Percentiles rank a stretch among this genome's conserved stretches.
These are phyloP conservation scores for Ciconia nigra DNA, from an alignment of 2,797 vertebrate genomes.

Conservation along the genomic window DNA sequence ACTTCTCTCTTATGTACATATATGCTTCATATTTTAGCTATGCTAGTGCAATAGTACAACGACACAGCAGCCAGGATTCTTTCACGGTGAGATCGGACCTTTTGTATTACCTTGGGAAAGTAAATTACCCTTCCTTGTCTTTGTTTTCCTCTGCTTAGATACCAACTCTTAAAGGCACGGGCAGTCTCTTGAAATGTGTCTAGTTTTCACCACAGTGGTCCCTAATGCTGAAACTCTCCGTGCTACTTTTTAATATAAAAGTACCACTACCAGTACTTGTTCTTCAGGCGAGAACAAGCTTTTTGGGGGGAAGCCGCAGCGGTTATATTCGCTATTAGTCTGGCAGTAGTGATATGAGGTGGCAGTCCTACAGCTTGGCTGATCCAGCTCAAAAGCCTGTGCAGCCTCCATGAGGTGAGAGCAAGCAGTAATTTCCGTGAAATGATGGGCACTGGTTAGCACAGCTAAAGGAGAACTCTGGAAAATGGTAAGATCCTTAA, in stretches of 20 bases:
- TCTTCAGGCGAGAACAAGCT: neutral
- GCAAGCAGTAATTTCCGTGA: neutral
- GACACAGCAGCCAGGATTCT: neutral
- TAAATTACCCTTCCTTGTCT: neutral
- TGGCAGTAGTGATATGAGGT: neutral
- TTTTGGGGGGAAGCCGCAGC: neutral
- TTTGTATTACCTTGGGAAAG: neutral
- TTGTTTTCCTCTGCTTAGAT: neutral
- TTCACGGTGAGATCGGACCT: neutral
- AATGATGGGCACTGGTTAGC: neutral
- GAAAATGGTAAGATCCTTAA: neutral
- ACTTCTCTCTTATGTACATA: neutral
- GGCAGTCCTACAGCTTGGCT: neutral
- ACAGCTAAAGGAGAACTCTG: neutral
- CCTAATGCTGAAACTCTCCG: neutral
- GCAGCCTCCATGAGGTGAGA: neutral
- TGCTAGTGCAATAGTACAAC: neutral
- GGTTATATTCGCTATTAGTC: neutral
- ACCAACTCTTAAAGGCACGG: fast-evolving
- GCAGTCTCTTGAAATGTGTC: neutral
- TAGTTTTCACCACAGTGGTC: neutral
- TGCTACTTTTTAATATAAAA: neutral
- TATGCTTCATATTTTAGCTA: neutral
- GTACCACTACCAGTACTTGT: neutral
- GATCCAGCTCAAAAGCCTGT: neutral